phyloP scores from a whole-genome alignment of 2,797 vertebrate species.

The Yasuhikotakia modesta region DNA sequence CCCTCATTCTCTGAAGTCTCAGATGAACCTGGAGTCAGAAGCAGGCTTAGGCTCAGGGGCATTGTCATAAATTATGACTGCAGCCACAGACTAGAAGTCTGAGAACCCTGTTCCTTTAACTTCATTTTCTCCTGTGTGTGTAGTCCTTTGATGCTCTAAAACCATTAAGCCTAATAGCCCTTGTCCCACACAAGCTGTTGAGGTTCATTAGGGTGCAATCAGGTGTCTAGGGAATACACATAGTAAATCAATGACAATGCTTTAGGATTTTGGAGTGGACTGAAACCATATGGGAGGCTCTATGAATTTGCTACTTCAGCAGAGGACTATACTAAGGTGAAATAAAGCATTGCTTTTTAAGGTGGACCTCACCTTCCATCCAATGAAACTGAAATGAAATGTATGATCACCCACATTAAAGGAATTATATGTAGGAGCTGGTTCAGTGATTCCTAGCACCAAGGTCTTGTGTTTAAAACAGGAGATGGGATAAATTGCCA shows the following conservation, averaged over 20 bases:
- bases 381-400: constrained; percentile 16
- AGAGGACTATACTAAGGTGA: constrained; percentile 16
- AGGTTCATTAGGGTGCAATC: constrained; percentile 58
- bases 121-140: constrained; percentile 52
- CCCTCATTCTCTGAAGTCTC: background rate
- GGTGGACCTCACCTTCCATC: constrained; percentile 10
- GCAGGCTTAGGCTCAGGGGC: constrained; percentile 52
- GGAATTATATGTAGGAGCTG: background rate
- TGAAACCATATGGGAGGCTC: constrained; percentile 50
- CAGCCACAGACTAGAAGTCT: constrained; percentile 60
- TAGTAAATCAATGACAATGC: constrained; percentile 58
- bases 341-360: constrained; percentile 4
- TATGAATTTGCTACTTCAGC: constrained; percentile 30
- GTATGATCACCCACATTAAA: background rate
- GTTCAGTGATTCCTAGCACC: background rate
- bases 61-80: constrained; percentile 59
- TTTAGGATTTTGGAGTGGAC: constrained; percentile 42
- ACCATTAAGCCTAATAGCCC: constrained; percentile 64
- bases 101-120: constrained; percentile 54
- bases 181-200: constrained; percentile 58
- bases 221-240: constrained; percentile 53
- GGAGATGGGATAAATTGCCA: background rate
- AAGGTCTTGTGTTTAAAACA: no score
- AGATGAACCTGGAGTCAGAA: constrained; percentile 39
- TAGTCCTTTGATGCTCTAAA: constrained; percentile 56